A percentile compares a stretch with the other conserved stretches of the same genome.
Conservation (phyloP, 2,113 vertebrate genomes). For the Natator depressus region DNA sequence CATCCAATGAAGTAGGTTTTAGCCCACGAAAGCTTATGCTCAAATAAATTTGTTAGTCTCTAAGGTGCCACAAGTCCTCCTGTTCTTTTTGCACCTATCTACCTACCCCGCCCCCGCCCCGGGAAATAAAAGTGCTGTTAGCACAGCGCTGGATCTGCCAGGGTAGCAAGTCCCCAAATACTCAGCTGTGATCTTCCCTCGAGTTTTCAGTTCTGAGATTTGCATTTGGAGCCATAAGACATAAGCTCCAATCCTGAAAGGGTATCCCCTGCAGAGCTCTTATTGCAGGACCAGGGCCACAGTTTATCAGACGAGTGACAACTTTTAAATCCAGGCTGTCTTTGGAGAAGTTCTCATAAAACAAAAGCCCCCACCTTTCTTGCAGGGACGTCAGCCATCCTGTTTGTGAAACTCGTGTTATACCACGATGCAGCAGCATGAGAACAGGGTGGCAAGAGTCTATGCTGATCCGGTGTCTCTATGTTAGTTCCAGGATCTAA, state of each 20-base stretch:
- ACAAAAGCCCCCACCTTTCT: neutral
- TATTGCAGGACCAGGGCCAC: neutral
- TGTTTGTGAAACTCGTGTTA: neutral
- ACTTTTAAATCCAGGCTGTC: neutral
- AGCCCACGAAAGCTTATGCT: too few relatives aligned
- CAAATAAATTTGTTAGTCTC: too few relatives aligned
- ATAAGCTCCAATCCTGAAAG: neutral
- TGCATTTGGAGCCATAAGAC: neutral
- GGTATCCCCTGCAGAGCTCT: neutral
- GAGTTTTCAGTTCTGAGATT: neutral
- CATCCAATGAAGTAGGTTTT: too few relatives aligned
- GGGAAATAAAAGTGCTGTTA: neutral
- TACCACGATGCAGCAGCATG: neutral
- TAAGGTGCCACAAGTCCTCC: too few relatives aligned
- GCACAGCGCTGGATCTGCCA: neutral
- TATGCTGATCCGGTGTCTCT: neutral
- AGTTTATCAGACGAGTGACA: neutral
- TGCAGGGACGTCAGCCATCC: neutral
- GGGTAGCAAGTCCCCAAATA: neutral
- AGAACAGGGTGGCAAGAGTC: neutral
- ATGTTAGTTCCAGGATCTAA: constrained; percentile 35
- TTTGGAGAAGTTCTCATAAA: neutral
- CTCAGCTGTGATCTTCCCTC: neutral
- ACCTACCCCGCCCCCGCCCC: neutral
- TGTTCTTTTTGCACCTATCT: neutral